phyloP scores from a whole-genome alignment of 2,797 vertebrate genomes.

The Darevskia mixta region DNA sequence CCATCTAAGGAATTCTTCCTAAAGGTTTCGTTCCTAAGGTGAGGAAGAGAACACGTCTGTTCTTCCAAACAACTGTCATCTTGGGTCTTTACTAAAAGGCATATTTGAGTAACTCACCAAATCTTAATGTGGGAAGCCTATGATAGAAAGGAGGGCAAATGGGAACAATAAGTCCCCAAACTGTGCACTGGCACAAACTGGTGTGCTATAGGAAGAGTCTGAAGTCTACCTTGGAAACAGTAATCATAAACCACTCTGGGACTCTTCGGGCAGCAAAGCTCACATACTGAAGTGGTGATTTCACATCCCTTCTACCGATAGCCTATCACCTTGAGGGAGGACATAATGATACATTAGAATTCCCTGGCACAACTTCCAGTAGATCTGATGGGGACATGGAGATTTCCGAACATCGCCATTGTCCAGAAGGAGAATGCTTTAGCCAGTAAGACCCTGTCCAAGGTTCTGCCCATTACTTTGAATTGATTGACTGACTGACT shows the following conservation, averaged over 20 bases:
- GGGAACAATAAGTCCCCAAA: not conserved
- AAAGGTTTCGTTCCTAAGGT: not conserved
- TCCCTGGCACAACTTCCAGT: not conserved
- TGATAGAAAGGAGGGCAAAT: not conserved
- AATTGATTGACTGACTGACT: not conserved
- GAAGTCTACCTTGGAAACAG: not conserved
- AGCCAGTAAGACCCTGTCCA: too few species aligned
- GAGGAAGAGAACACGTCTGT: not conserved
- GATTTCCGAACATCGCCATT: not conserved
- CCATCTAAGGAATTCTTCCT: not conserved
- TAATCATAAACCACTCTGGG: not conserved
- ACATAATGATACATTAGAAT: not conserved
- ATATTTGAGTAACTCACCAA: not conserved
- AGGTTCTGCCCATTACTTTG: not conserved
- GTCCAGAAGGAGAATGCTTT: not conserved
- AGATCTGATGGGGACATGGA: not conserved
- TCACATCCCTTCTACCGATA: not conserved
- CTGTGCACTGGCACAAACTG: not conserved
- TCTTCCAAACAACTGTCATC: too few species aligned
- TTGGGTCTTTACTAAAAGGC: not conserved
- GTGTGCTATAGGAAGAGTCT: not conserved
- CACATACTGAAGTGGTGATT: not conserved
- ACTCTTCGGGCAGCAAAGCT: not conserved
- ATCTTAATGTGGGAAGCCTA: not conserved
- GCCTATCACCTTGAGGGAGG: not conserved